Evolutionary conservation across 2,888 invertebrate genomes (phyloP).

Genomic region (Allygus modestus): DNA sequence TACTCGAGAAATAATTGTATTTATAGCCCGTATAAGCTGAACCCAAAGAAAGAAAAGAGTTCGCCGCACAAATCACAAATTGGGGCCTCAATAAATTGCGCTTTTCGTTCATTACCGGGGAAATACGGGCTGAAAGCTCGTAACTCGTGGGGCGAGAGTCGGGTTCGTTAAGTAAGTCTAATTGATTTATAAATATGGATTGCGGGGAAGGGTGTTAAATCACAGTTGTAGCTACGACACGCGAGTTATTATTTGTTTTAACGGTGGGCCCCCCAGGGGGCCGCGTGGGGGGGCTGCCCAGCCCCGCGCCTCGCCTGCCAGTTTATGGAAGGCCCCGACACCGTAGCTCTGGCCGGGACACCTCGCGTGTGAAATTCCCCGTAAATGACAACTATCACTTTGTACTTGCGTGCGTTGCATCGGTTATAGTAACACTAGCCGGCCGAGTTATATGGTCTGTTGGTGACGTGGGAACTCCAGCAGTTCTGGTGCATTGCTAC

Average conservation of each 20-base stretch:
- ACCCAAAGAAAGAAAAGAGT: neutral
- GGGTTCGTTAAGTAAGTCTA: slow-evolving; percentile 53
- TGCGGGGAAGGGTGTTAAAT: slow-evolving; percentile 37
- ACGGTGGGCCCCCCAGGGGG: slow-evolving; percentile 36
- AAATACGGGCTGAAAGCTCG: slow-evolving; percentile 52
- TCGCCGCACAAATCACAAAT: slow-evolving; percentile 21
- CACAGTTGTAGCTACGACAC: slow-evolving; percentile 8
- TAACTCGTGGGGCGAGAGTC: neutral
- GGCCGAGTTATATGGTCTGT: slow-evolving; percentile 16
- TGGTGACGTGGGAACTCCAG: neutral
- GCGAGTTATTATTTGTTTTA: slow-evolving; percentile 60
- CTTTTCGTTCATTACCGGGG: slow-evolving; percentile 45
- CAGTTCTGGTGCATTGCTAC: too few species aligned
- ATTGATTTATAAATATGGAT: slow-evolving; percentile 60
- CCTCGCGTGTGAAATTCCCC: slow-evolving; percentile 33
- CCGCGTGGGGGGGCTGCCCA: slow-evolving; percentile 45
- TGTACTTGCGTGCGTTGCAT: slow-evolving; percentile 2
- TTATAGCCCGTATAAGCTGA: neutral
- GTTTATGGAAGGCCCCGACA: neutral
- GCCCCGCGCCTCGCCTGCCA: too few species aligned
- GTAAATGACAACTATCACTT: slow-evolving; percentile 39
- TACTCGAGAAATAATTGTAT: neutral
- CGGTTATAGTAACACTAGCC: slow-evolving; percentile 20
- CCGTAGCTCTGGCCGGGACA: neutral
- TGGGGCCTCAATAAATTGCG: slow-evolving; percentile 38